A percentile compares a stretch with the other conserved stretches of the same genome.
phyloP scores from a whole-genome alignment of 2,888 invertebrate species.

The Nycteola revayana region DNA sequence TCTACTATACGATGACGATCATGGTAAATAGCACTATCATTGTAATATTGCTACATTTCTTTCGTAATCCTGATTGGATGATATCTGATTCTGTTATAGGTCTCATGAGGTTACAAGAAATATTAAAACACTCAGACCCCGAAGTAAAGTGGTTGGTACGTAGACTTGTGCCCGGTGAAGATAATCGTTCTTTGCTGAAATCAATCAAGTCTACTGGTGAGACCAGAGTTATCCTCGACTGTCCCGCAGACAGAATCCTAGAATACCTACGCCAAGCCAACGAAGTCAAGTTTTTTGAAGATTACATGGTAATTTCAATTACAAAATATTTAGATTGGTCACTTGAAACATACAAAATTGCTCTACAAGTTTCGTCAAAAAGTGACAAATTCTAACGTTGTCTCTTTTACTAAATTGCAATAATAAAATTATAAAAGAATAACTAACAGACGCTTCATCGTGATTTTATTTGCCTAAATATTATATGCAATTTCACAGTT shows the following conservation, averaged over 20 bases:
- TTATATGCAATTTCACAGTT: no score
- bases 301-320: slow-evolving; percentile 88
- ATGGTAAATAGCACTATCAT: slow-evolving; percentile 68
- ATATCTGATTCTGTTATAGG: slow-evolving; percentile 76
- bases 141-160: slow-evolving; percentile 86
- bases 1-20: slow-evolving; percentile 89
- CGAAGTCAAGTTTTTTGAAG: slow-evolving; percentile 91
- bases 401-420: no score
- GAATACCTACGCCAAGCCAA: slow-evolving; percentile 88
- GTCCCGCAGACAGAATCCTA: slow-evolving; percentile 85
- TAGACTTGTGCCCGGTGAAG: slow-evolving; percentile 79
- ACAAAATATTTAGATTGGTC: no score
- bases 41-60: not conserved
- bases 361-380: no score
- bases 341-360: no score
- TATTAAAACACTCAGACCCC: slow-evolving; percentile 87
- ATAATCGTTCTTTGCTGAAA: slow-evolving; percentile 87
- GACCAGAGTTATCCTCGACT: slow-evolving; percentile 89
- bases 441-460: no score
- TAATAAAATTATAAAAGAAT: no score
- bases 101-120: slow-evolving; percentile 89
- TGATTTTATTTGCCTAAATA: no score
- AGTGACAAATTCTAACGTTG: no score
- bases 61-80: no score
- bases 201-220: slow-evolving; percentile 86